Percentiles rank a stretch among this genome's conserved stretches.
Evolutionary conservation across 1,140 invertebrate genomes (phyloP).

Genomic region (Condylostylus longicornis): DNA sequence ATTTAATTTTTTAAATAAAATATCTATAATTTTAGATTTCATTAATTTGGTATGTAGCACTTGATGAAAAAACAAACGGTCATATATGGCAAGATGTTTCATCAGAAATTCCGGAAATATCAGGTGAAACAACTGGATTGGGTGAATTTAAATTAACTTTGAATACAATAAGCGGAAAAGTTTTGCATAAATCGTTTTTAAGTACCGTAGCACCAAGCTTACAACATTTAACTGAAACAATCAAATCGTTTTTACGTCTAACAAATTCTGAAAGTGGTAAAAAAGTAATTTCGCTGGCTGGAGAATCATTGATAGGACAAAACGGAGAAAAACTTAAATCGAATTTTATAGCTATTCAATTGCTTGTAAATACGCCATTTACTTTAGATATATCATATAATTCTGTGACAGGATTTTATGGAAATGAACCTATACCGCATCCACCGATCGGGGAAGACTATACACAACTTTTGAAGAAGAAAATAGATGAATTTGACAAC

Average conservation of each 20-base stretch:
- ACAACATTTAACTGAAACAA: constrained; percentile 61
- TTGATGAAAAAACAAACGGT: constrained; percentile 52
- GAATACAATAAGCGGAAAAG: constrained; percentile 34
- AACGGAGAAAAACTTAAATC: constrained; percentile 37
- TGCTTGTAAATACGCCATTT: constrained; percentile 67
- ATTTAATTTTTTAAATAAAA: constrained; percentile 15
- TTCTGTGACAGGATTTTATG: constrained; percentile 37
- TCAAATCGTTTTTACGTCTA: constrained; percentile 48
- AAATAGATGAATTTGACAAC: constrained; percentile 43
- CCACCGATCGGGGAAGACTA: constrained; percentile 44
- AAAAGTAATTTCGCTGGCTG: constrained; percentile 45
- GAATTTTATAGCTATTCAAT: constrained; percentile 71
- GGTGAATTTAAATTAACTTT: constrained; percentile 54
- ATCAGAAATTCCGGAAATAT: constrained; percentile 46
- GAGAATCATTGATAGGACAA: constrained; percentile 39
- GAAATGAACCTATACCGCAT: constrained; percentile 19
- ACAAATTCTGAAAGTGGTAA: constrained; percentile 39
- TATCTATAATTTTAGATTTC: constrained; percentile 38
- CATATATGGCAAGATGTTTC: constrained; percentile 38
- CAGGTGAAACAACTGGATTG: constrained; percentile 59
- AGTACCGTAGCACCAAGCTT: constrained; percentile 55
- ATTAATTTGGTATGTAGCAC: constrained; percentile 59
- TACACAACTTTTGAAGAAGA: constrained; percentile 42
- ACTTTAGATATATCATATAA: constrained; percentile 74
- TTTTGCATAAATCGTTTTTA: constrained; percentile 57